Conservation (phyloP, 2,888 invertebrate genomes). For the Dryadula phaetusa region DNA sequence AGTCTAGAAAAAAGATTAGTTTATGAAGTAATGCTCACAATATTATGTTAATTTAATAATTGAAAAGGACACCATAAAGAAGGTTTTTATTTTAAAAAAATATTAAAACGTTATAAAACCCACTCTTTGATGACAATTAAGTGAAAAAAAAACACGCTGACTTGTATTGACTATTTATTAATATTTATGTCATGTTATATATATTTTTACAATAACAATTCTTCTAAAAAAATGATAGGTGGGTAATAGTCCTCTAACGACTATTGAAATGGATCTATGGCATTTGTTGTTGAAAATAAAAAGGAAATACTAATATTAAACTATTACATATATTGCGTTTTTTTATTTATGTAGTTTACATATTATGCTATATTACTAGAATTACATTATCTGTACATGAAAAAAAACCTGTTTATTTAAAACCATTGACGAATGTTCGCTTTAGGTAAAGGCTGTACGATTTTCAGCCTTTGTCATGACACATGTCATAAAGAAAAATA, state of each 20-base stretch:
- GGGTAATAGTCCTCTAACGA: neutral
- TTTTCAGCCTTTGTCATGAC: neutral
- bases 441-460: neutral
- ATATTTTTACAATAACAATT: too few relatives aligned
- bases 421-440: slow-evolving; percentile 16
- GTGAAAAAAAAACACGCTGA: too few relatives aligned
- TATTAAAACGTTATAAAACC: too few relatives aligned
- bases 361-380: neutral
- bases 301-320: neutral
- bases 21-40: neutral
- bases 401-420: neutral
- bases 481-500: too few relatives aligned
- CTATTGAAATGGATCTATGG: neutral
- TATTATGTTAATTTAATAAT: too few relatives aligned
- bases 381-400: neutral
- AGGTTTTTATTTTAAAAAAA: too few relatives aligned
- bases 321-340: neutral
- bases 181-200: too few relatives aligned
- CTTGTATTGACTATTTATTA: too few relatives aligned
- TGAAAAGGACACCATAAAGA: too few relatives aligned
- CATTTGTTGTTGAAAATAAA: neutral
- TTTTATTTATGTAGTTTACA: slow-evolving; percentile 9
- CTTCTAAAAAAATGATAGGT: too few relatives aligned
- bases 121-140: too few relatives aligned
- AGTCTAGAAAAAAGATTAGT: neutral